These are phyloP conservation scores for Poicephalus meyeri DNA, from an alignment of 2,113 vertebrate species.

Conservation along the genomic window DNA sequence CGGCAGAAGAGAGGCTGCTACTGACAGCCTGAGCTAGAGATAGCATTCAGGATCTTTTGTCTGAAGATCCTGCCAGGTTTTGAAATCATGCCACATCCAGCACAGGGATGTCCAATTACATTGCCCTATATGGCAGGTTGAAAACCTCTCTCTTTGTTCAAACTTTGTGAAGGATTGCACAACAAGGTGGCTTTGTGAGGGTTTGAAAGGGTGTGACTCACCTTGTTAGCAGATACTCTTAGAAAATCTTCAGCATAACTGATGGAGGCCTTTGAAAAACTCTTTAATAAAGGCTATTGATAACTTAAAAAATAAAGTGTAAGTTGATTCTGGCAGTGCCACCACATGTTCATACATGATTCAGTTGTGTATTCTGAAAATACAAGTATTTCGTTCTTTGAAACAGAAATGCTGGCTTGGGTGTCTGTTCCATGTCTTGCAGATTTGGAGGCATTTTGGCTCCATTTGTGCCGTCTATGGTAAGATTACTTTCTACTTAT, in stretches of 20 bases:
- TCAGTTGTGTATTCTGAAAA: not conserved
- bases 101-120: not conserved
- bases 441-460: conserved; percentile 87
- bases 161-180: not conserved
- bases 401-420: conserved; percentile 86
- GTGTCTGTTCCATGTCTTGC: conserved; percentile 89
- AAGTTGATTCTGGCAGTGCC: not conserved
- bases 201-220: not conserved
- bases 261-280: not conserved
- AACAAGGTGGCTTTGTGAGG: not conserved
- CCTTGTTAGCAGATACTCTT: not conserved
- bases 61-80: not conserved
- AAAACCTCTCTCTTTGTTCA: not conserved
- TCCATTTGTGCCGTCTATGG: conserved; percentile 85
- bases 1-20: not conserved
- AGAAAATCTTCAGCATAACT: not conserved
- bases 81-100: not conserved
- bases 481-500: conserved; percentile 47
- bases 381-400: not conserved
- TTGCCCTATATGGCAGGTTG: not conserved
- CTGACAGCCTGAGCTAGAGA: not conserved
- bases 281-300: not conserved
- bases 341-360: not conserved
- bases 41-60: not conserved
- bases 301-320: not conserved